Evolutionary conservation across 1,140 invertebrate species (phyloP).

Genomic region (Drosophila lini): DNA sequence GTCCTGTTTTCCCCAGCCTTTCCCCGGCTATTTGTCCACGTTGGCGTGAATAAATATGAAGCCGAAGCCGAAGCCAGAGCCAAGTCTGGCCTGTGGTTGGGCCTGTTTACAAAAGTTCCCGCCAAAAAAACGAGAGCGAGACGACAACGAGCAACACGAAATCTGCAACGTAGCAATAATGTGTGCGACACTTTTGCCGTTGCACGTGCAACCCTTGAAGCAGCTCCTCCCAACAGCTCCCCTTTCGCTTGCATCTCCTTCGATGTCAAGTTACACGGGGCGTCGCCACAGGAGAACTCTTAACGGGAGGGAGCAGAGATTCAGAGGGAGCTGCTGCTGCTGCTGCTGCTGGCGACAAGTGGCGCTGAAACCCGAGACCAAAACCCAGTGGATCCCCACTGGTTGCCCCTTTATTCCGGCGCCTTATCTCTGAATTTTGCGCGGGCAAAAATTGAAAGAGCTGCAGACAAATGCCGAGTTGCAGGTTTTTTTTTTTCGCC

Average conservation of each 20-base stretch:
- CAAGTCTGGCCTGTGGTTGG: conserved; percentile 24
- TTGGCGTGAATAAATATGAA: conserved; percentile 73
- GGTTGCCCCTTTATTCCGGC: not conserved
- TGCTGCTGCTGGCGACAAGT: conserved; percentile 21
- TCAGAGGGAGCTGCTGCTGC: not conserved
- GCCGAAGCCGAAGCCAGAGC: conserved; percentile 12
- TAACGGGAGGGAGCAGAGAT: conserved; percentile 14
- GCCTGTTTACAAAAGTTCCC: conserved; percentile 70
- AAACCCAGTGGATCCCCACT: conserved; percentile 20
- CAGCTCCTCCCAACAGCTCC: not conserved
- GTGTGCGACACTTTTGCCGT: conserved; percentile 67
- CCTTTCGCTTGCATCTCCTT: conserved; percentile 35
- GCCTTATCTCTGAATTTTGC: conserved; percentile 65
- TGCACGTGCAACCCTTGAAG: conserved; percentile 65
- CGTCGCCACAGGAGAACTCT: conserved; percentile 48
- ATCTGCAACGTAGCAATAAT: conserved; percentile 64
- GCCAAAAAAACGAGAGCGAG: conserved; percentile 57
- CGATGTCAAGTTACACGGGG: conserved; percentile 70
- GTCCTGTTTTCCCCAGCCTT: not conserved
- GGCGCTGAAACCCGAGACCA: conserved; percentile 67
- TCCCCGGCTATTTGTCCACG: conserved; percentile 40
- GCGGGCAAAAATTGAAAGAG: conserved; percentile 55
- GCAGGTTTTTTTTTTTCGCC: conserved; percentile 50
- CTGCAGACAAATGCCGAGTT: conserved; percentile 74
- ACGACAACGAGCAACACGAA: conserved; percentile 28